Evolutionary conservation across 2,113 vertebrate species (phyloP), one percentile per base, ranked within the genome.

Genomic region (Solea senegalensis): DNA sequence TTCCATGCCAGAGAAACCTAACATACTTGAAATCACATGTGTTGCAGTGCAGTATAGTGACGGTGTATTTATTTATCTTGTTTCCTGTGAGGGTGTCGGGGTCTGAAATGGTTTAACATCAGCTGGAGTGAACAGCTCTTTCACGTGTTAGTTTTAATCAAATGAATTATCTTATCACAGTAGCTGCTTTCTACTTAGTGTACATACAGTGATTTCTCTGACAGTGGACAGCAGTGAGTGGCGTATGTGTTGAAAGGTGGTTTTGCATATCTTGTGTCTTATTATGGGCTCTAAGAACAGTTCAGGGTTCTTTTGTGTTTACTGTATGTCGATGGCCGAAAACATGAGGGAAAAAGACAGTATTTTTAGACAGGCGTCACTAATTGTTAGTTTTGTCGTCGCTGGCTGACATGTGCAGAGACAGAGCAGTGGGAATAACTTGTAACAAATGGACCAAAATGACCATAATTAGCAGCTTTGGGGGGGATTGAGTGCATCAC

Each of bases 1-100:
- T 94, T 95, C 94, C 94, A 92, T 93, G 92, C 94, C 93, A 92
- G 94, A 95, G 94, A 95, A 96, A 95, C 93, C 81, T 83, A 92
- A 95, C 94, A 96, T 96, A 97, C 96, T 98, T 98, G 96, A 97
- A 97, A 96, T 96, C 95, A 96, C 95, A 95, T 97, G 93, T 92
- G 92, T 95, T 95, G 93, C 93, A 94, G 95, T 96, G 95, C 95
- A 95, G 95, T 95, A 93, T 94, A 95, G 94, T 94, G 93, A 68
- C 81, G 69, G 73, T 78, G 76, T 88, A 78, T 87, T 89, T 83
- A 83, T 85, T 85, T 76, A 62, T 84, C 74, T 93, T 74, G 9
- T 64, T 85, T 95, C 5, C 9, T 72, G 68, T 92, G 94, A 91
- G 92, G 92, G 92, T 94, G 93, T 93, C 81, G n/a, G 89, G 70